A percentile compares a stretch with the other conserved stretches of the same genome.
phyloP scores from a whole-genome alignment of 2,113 vertebrate species.

The Cephalopholis sonnerati region DNA sequence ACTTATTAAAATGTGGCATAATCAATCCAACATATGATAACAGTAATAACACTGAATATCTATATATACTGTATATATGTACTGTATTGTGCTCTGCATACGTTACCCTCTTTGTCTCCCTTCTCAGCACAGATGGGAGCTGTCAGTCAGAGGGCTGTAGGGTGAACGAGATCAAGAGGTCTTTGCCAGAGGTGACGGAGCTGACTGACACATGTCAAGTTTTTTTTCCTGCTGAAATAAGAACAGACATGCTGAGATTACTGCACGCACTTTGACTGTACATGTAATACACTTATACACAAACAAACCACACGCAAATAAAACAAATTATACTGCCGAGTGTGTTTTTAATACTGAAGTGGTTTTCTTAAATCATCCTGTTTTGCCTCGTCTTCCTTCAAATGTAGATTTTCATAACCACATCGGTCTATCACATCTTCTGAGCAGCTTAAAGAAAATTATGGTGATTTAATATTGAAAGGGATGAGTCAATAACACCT shows the following conservation, averaged over 20 bases:
- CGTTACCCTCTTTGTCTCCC: not conserved
- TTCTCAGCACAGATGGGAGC: constrained; percentile 31
- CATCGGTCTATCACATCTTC: not conserved
- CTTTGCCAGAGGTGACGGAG: constrained; percentile 19
- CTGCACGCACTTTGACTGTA: not conserved
- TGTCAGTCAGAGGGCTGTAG: constrained; percentile 37
- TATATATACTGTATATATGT: not conserved
- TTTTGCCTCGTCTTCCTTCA: not conserved
- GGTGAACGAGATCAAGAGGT: constrained; percentile 26
- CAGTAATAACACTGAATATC: not conserved
- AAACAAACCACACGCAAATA: not conserved
- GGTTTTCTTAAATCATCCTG: not conserved
- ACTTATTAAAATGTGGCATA: not conserved
- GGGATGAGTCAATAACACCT: not conserved
- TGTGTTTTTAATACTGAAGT: not conserved
- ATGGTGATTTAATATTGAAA: constrained; percentile 1
- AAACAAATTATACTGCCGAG: not conserved
- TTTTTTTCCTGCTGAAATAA: not conserved
- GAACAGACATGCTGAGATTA: not conserved
- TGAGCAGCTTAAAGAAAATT: not conserved
- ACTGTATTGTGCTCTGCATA: too few relatives aligned
- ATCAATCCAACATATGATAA: not conserved
- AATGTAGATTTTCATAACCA: too few relatives aligned
- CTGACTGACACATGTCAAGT: constrained; percentile 36
- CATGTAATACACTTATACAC: not conserved